These are phyloP conservation scores for Euura saliciscinereae DNA, from an alignment of 1,140 invertebrate species.

Conservation along the genomic window DNA sequence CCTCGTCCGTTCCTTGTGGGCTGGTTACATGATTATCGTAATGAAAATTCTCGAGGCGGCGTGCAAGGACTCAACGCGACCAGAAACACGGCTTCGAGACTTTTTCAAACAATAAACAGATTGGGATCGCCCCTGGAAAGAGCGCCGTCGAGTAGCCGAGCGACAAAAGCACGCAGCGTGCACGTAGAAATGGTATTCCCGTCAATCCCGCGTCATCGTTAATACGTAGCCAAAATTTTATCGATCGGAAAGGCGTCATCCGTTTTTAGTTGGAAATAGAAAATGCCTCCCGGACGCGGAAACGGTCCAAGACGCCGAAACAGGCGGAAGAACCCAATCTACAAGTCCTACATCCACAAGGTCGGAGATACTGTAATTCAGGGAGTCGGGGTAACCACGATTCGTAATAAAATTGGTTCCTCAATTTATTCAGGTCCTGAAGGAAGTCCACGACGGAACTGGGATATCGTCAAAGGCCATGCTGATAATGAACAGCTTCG, in stretches of 20 bases:
- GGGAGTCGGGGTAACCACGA: neutral
- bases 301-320: neutral
- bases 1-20: neutral
- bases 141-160: no score
- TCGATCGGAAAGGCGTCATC: neutral
- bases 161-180: no score
- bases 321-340: neutral
- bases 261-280: no score
- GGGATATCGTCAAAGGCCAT: conserved; percentile 61
- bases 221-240: neutral
- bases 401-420: neutral
- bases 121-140: no score
- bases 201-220: no score
- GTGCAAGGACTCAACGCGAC: no score
- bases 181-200: no score
- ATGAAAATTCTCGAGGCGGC: no score
- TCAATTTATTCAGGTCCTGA: neutral
- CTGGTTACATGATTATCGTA: no score
- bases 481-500: conserved; percentile 63
- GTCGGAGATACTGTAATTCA: neutral
- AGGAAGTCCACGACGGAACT: conserved; percentile 53
- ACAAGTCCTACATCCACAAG: neutral
- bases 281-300: neutral
- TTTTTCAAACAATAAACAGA: no score
- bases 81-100: no score